Evolutionary conservation across 1,140 invertebrate genomes (phyloP), one percentile per base, ranked within the genome.

Genomic region (Neodiprion fabricii): DNA sequence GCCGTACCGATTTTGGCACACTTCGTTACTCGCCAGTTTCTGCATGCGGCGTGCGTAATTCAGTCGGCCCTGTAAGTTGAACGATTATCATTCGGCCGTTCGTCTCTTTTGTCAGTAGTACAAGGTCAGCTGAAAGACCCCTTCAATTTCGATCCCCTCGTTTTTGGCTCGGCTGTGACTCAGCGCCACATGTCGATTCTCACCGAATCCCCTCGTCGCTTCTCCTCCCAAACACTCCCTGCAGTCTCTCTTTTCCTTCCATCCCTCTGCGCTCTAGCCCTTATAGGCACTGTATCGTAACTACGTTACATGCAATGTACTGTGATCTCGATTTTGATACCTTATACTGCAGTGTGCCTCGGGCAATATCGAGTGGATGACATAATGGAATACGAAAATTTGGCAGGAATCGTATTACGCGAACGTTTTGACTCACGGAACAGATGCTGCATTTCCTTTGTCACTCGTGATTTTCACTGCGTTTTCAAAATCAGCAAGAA

Each of bases 31-130:
- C 53, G 9, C 53, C 53, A 61, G 53, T 9, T 61, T 61, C 53
- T 40, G n/a, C 53, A 61, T 61, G 5, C 53, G 5, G 53, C 9
- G n/a, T 17, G 7, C 53, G 53, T 61, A 61, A 61, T 61, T 61
- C 9, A 61, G 53, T 61, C 53, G n/a, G 53, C n/a, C 14, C n/a
- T 61, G 53, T 61, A 61, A 5, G 28, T 61, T 40, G 53, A 17
- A 61, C 53, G 53, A 61, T 61, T 61, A 61, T 61, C 53, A 17
- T 17, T 17, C 11, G 53, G 11, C 53, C 11, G n/a, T 61, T 61
- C 53, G 53, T 61, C 53, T 61, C 53, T 61, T 61, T 61, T 61
- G 53, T 61, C 53, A 61, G 53, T 61, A 61, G 53, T 61, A 12
- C 53, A 61, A 61, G 53, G 53, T 61, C 53, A 61, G 53, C 53